Percentiles rank a stretch among this genome's conserved stretches.
Evolutionary conservation across 2,888 invertebrate species (phyloP).

Genomic region (Esperia sulphurella): DNA sequence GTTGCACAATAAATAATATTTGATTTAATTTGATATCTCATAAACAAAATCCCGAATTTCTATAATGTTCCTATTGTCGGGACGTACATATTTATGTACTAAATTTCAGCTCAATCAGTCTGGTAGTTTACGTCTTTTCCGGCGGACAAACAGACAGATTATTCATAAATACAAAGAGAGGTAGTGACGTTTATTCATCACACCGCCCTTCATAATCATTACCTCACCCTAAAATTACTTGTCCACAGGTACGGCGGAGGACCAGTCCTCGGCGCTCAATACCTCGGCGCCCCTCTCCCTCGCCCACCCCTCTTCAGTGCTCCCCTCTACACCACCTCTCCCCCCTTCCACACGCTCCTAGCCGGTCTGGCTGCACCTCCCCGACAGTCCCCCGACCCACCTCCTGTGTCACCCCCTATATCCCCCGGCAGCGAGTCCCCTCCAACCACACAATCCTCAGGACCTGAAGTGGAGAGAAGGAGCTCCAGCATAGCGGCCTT

Average conservation of each 20-base stretch:
- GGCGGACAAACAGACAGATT: no score
- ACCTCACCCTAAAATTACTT: no score
- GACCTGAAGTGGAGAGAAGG: constrained; percentile 88
- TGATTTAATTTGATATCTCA: no score
- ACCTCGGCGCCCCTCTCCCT: constrained; percentile 73
- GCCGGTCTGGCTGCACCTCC: constrained; percentile 70
- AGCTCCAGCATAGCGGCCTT: constrained; percentile 93
- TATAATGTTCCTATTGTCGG: no score
- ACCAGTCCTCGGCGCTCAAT: constrained; percentile 63
- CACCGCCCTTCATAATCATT: no score
- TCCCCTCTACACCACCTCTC: constrained; percentile 82
- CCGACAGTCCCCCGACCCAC: constrained; percentile 65
- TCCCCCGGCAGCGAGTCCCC: constrained; percentile 77
- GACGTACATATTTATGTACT: no score
- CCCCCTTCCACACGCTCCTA: constrained; percentile 65
- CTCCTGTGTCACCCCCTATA: constrained; percentile 76
- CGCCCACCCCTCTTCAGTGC: constrained; percentile 79
- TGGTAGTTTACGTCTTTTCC: no score
- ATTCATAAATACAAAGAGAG: no score
- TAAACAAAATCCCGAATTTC: no score
- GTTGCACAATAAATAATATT: no score
- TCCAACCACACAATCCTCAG: constrained; percentile 54
- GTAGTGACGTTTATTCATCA: no score
- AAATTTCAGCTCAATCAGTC: no score
- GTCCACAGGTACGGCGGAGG: constrained; percentile 53